Evolutionary conservation across 2,888 invertebrate species (phyloP).

Genomic region (Periphyllus acericola): DNA sequence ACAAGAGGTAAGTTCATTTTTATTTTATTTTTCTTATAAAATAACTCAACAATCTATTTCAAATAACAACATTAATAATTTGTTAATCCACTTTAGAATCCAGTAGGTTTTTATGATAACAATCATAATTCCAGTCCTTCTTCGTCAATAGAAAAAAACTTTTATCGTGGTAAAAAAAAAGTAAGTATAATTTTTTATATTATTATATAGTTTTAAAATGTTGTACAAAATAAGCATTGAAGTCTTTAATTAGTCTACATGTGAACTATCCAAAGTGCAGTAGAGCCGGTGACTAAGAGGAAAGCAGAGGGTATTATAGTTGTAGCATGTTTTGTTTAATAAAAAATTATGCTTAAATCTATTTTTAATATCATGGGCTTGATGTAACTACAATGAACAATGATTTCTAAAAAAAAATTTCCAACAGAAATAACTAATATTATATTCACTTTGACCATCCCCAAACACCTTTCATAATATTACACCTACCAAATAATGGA

Average conservation of each 20-base stretch:
- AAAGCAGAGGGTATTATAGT: no score
- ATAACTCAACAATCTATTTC: no score
- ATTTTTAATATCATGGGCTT: not conserved
- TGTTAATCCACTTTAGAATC: not conserved
- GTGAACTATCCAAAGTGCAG: not conserved
- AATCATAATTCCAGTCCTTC: not conserved
- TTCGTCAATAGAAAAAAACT: not conserved
- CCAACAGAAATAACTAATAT: no score
- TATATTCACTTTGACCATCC: no score
- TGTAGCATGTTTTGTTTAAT: not conserved
- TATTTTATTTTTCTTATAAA: not conserved
- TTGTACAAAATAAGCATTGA: not conserved
- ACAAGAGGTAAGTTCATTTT: conserved; percentile 8
- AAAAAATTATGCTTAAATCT: not conserved
- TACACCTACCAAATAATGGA: no score
- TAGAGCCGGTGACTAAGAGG: no score
- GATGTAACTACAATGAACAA: not conserved
- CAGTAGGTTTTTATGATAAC: not conserved
- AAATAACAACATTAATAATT: not conserved
- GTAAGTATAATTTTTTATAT: not conserved
- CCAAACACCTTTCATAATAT: no score
- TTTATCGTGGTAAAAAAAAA: not conserved
- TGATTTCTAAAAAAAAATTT: no score
- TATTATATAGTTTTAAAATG: not conserved
- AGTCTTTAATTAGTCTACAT: not conserved